Base-by-base conservation (phyloP, 2,113 vertebrate genomes). In the Gallinago undulata region DNA sequence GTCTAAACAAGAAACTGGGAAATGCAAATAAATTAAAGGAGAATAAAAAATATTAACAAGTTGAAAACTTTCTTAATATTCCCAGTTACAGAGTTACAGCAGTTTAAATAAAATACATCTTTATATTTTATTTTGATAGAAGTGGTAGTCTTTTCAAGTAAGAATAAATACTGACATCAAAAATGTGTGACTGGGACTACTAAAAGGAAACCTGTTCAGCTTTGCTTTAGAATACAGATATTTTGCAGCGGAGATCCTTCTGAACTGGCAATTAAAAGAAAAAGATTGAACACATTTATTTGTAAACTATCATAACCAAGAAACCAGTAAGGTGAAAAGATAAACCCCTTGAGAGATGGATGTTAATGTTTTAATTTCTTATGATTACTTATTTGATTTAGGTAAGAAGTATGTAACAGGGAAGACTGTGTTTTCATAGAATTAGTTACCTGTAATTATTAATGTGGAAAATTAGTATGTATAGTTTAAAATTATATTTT, bases 21-120 rank as follows among this genome's bases (percentile, higher is more conserved):
- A 94, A 84, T 84, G 35, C 50, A 90, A 90, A 90, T 80, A 95
- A 97, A 93, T 97, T 87, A 82, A 56, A 84, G 75, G 51, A 92
- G 77, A 94, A 60, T 67, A 15, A 85, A 94, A 96, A 78, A 63
- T 33, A 43, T 27, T 6, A n/a, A 70, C 35, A 24, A 57, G 31
- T 78, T 89, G 56, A 81, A 97, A 93, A 70, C 23, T 64, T 60
- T 88, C 87, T 82, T 86, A 73, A 41, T 92, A 78, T 35, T 68
- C 77, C 64, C 37, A 19, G 67, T 91, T 95, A 87, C 35, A 67
- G 35, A 63, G 23, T 80, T 88, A 55, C 66, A 50, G 48, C 48
- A 77, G 53, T 72, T 82, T 78, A 79, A 84, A 80, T 68, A 77
- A 45, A 41, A n/a, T 41, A 28, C 11, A 6, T 69, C 33, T 89